Evolutionary conservation across 1,140 invertebrate genomes (phyloP), one percentile per base, ranked within the genome.

Genomic region (Lepidurus couesii): DNA sequence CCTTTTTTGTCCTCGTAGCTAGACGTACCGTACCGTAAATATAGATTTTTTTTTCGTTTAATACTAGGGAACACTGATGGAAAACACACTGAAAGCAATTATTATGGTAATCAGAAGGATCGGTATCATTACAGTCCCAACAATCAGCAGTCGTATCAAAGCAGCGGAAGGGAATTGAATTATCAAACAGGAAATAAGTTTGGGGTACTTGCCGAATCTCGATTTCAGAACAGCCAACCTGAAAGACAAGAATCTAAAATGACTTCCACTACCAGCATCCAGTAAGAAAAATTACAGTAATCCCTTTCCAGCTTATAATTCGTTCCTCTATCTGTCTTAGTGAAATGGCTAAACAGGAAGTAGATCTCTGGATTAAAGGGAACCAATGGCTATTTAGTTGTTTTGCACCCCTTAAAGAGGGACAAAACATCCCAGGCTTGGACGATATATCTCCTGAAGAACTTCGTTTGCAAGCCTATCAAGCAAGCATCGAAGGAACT

Each of bases 101-200:
- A 11, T 65, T 65, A 65, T 65, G 16, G 53, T 65, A 65, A 65
- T 65, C 53, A 65, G 21, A 4, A 4, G 16, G n/a, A 65, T 65
- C 53, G 53, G 10, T 65, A 65, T 21, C 53, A 65, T 13, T 65
- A 65, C 53, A 65, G 6, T 13, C n/a, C 53, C 53, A 13, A 7
- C 16, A 65, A 16, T 16, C 53, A 65, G 13, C 53, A 65, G 13
- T 65, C 53, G 9, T 65, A 65, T 21, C 53, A 65, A 10, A 65
- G 16, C 9, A 65, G 21, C 3, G 21, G 9, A 7, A 65, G 53
- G 3, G 16, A 65, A 21, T 21, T 21, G 53, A 21, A n/a, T 21
- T 65, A n/a, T 65, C 53, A 65, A 65, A 65, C 53, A 21, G 53
- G 53, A 16, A 65, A 65, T 65, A 65, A 65, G 13, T 65, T 65